Evolutionary conservation across 2,888 invertebrate genomes (phyloP), one percentile per base, ranked within the genome.

Genomic region (Drosophila nr. perissopoda): DNA sequence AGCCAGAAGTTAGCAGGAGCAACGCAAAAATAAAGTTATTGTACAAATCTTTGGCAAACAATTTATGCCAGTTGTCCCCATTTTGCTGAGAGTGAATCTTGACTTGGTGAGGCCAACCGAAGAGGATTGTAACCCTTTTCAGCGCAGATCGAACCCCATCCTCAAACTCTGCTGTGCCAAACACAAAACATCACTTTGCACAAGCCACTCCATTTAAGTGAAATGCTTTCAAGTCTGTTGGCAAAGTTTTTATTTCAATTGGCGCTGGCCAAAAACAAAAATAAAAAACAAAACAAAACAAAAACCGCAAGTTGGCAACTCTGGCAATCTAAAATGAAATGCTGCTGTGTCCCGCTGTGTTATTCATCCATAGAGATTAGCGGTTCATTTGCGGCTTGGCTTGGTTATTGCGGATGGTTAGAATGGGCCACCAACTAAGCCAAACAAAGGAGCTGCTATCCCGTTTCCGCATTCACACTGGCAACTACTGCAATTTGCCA

Each of bases 401-500:
- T 60, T 36, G 40, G 31, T 31, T 36, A 33, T 6, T 40, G n/a
- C 5, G 3, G 16, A 49, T 33, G 40, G 76, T 34, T 40, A 25
- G 45, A 51, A 34, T 34, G 48, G 21, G 51, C 33, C 57, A 27
- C 48, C n/a, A 45, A 29, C 27, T 40, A 21, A 13, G 38, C n/a
- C 49, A 57, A 75, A 79, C 77, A 78, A 77, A 56, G 33, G 65
- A 61, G 42, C 29, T 65, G 58, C 45, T 36, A 57, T 45, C 33
- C 65, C 82, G 80, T 78, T 87, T 85, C 82, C 84, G 77, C 63
- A 52, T 60, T 60, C 33, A 51, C 54, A 33, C 45, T 65, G 49
- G 48, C 69, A 79, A 70, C 77, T 80, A 73, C 76, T 61, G 88
- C 67, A 86, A 84, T 88, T 83, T 83, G 80, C 84, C 68, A 36